Conservation (phyloP, 2,113 vertebrate genomes). For the Erinaceus europaeus region DNA sequence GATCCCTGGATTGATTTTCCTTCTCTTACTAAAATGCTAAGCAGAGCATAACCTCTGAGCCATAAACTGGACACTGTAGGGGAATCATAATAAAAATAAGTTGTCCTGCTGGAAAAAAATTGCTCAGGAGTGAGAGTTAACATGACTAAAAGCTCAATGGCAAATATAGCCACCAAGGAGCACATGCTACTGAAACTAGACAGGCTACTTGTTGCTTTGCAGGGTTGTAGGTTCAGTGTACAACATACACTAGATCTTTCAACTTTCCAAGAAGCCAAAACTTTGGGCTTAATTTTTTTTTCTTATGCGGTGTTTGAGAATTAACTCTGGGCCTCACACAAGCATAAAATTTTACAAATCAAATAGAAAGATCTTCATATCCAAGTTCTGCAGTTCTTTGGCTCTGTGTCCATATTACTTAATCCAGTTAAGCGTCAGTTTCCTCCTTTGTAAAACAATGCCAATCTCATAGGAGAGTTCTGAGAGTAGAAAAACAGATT, state of each 20-base stretch:
- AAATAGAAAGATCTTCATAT: no score
- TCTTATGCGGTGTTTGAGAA: no score
- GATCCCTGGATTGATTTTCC: neutral
- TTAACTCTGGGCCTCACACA: no score
- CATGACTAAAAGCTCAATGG: neutral
- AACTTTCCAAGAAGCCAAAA: neutral
- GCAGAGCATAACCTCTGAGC: neutral
- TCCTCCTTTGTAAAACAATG: no score
- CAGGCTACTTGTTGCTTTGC: neutral
- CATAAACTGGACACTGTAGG: neutral
- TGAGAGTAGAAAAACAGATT: no score
- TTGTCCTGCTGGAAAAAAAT: neutral
- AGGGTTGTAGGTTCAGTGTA: neutral
- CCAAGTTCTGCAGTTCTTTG: no score
- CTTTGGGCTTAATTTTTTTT: neutral
- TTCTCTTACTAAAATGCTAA: neutral
- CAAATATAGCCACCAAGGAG: neutral
- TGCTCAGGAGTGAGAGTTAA: neutral
- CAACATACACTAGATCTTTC: neutral
- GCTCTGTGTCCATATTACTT: no score
- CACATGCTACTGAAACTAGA: neutral
- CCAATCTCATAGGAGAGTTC: no score
- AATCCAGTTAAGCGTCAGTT: no score
- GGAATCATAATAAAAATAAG: neutral
- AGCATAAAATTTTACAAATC: no score